phyloP scores from a whole-genome alignment of 2,797 vertebrate species.

The Xiphorhynchus erythropygius region DNA sequence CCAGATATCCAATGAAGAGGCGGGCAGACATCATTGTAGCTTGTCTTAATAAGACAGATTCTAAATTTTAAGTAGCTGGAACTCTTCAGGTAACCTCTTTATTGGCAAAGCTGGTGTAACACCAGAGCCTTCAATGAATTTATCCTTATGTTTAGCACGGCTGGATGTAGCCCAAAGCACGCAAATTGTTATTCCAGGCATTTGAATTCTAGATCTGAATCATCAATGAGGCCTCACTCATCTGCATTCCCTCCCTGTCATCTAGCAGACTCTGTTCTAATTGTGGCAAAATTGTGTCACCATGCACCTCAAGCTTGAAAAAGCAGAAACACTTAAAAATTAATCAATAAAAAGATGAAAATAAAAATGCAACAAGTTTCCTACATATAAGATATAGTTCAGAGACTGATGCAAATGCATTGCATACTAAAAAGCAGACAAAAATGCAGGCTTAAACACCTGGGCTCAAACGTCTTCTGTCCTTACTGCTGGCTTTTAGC shows the following conservation, averaged over 20 bases:
- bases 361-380: neutral
- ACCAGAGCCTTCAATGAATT: neutral
- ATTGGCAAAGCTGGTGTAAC: neutral
- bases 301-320: neutral
- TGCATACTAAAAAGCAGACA: neutral
- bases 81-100: neutral
- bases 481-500: neutral
- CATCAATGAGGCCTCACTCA: accelerated
- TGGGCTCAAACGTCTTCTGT: neutral
- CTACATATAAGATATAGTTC: neutral
- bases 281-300: neutral
- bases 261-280: neutral
- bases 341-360: neutral
- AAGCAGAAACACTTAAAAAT: neutral
- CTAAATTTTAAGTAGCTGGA: neutral
- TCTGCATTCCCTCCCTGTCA: neutral
- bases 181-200: neutral
- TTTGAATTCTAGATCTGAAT: neutral
- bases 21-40: neutral
- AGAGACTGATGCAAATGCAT: neutral
- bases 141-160: neutral
- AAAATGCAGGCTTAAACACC: neutral
- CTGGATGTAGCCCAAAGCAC: neutral
- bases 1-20: neutral
- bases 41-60: neutral